Base-by-base conservation (phyloP, 2,797 vertebrate species). In the Halcyon smyrnensis region DNA sequence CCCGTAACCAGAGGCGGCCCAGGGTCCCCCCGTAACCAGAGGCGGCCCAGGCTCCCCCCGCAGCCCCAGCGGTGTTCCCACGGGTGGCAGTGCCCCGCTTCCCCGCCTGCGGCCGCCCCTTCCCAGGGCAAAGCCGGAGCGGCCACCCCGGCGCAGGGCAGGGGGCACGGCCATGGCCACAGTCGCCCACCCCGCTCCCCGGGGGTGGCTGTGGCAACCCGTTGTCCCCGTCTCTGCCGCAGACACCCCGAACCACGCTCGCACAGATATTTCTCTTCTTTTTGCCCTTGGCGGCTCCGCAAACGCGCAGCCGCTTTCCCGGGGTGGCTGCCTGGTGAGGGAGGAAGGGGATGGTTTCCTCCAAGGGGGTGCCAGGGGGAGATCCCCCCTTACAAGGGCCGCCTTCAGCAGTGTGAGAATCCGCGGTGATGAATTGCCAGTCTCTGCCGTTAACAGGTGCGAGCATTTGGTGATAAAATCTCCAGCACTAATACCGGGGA, bases 401-500 rank as follows among this genome's bases (percentile, higher is more conserved):
- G 37, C 81, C 15, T 45, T 91, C 76, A 15, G 83, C 79, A 87
- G 90, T 97, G 97, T 95, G 96, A 96, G 93, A 97, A 97, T 92
- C 86, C 43, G 82, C 77, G 53, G 93, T 91, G 94, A 95, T 93
- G 93, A 91, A 96, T 96, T 73, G 95, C 88, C 84, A 65, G 85
- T 73, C 94, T 68, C 94, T 95, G 95, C 89, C 89, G 81, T 87
- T 92, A 97, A 97, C 97, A 98, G 97, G 97, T 98, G 97, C 94
- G 91, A 92, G 91, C 89, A 95, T 96, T 96, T 96, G 92, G 94
- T 91, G 92, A 92, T 83, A 95, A 95, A 93, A 96, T 95, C 96
- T 79, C 97, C 95, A 97, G 93, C 93, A 95, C 96, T 97, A 96
- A 95, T 97, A 92, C 90, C 73, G 91, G 87, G 76, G 91, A 91